These are phyloP conservation scores for Melanophora roralis DNA, from an alignment of 2,888 invertebrate genomes.

Conservation along the genomic window DNA sequence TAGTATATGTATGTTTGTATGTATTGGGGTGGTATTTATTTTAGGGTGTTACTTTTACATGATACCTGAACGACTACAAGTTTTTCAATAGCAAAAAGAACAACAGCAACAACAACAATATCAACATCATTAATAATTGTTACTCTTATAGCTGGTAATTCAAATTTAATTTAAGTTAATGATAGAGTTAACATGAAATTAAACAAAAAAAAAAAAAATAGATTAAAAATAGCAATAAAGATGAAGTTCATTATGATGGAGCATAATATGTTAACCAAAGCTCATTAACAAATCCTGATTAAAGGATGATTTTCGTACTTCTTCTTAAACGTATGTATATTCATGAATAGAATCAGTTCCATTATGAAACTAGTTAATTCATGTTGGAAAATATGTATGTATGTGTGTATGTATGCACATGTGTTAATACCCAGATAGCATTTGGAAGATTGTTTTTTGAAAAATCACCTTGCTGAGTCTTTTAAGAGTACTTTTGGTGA, in stretches of 20 bases:
- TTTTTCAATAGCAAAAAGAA: conserved; percentile 59
- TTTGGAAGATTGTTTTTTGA: no score
- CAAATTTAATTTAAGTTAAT: conserved; percentile 60
- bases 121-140: conserved; percentile 62
- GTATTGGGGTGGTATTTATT: conserved; percentile 29
- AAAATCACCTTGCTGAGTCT: no score
- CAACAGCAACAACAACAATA: conserved; percentile 59
- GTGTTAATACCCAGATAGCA: no score
- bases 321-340: background rate
- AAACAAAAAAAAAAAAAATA: conserved; percentile 15
- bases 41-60: conserved; percentile 57
- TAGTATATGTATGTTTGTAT: background rate
- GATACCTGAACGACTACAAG: conserved; percentile 61
- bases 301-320: no score
- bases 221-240: background rate
- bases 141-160: conserved; percentile 65
- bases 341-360: conserved; percentile 32
- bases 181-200: conserved; percentile 53
- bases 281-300: conserved; percentile 28
- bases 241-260: background rate
- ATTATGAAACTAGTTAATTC: conserved; percentile 12
- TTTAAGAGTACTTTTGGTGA: no score
- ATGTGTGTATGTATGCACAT: no score
- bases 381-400: no score
- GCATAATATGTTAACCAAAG: background rate